Percentiles rank a stretch among this genome's conserved stretches.
phyloP scores from a whole-genome alignment of 2,888 invertebrate genomes.

The Lottia scabra region DNA sequence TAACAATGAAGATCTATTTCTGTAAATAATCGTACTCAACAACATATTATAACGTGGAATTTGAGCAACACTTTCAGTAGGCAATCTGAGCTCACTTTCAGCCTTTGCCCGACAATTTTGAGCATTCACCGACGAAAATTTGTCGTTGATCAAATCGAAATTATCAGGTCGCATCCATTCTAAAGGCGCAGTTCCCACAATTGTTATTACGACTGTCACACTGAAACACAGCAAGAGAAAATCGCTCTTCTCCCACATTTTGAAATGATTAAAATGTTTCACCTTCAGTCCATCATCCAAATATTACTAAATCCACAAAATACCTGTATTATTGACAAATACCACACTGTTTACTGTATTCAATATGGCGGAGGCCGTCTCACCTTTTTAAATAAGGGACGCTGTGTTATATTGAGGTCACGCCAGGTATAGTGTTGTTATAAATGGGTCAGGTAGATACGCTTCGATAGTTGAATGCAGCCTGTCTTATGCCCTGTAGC shows the following conservation, averaged over 20 bases:
- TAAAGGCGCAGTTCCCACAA: conserved; percentile 44
- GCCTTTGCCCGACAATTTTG: conserved; percentile 93
- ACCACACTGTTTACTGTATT: conserved; percentile 32
- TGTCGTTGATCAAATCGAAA: conserved; percentile 88
- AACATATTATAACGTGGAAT: conserved; percentile 67
- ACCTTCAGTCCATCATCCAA: background rate
- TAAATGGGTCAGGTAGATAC: background rate
- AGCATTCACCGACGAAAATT: conserved; percentile 84
- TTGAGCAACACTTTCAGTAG: conserved; percentile 88
- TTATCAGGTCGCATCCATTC: conserved; percentile 92
- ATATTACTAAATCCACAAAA: background rate
- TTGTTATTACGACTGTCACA: conserved; percentile 24
- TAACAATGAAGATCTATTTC: conserved; percentile 89
- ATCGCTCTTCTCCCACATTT: conserved; percentile 22
- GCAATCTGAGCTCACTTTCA: conserved; percentile 84
- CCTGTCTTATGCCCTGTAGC: too few species aligned
- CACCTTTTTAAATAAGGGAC: conserved; percentile 43
- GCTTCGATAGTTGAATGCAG: background rate
- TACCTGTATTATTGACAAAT: background rate
- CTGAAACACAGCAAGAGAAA: conserved; percentile 35
- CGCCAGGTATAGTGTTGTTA: conserved; percentile 31
- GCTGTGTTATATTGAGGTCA: conserved; percentile 32
- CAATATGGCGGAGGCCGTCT: conserved; percentile 52
- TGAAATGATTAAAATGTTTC: background rate
- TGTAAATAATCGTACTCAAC: conserved; percentile 82